Conservation (phyloP, 2,113 vertebrate genomes). For the Gallinago paraguaiae region DNA sequence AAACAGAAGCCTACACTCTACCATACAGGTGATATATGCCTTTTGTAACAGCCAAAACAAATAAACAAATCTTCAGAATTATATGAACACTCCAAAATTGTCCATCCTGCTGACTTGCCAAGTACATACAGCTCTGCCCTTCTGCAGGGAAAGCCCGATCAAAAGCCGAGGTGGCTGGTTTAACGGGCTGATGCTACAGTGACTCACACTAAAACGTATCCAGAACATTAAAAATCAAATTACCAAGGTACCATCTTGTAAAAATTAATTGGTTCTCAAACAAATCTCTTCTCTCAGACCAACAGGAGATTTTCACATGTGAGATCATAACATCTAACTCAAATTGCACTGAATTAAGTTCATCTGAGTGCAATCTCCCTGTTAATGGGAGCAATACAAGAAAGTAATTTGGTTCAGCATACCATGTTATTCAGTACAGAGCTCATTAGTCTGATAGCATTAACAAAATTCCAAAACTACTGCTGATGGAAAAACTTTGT, state of each 20-base stretch:
- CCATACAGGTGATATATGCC: accelerated
- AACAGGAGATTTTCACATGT: not conserved
- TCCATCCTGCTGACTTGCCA: not conserved
- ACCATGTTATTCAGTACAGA: not conserved
- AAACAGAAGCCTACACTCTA: not conserved
- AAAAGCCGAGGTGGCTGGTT: not conserved
- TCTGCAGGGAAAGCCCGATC: not conserved
- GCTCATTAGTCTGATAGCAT: not conserved
- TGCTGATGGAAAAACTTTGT: not conserved
- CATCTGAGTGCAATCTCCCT: not conserved
- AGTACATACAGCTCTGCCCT: not conserved
- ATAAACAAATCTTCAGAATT: accelerated
- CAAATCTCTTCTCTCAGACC: not conserved
- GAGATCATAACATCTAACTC: not conserved
- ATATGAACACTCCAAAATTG: not conserved
- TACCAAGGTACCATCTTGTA: not conserved
- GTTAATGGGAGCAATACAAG: not conserved
- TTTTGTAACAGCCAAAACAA: not conserved
- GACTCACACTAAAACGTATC: not conserved
- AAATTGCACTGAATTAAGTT: not conserved
- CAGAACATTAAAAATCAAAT: not conserved
- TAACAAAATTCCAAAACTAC: not conserved
- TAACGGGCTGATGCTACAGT: not conserved
- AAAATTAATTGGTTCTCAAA: not conserved
- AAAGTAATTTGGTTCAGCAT: not conserved